Percentiles rank a stretch among this genome's conserved stretches.
Conservation (phyloP, 2,797 vertebrate genomes). For the Hyperoplus lanceolatus region DNA sequence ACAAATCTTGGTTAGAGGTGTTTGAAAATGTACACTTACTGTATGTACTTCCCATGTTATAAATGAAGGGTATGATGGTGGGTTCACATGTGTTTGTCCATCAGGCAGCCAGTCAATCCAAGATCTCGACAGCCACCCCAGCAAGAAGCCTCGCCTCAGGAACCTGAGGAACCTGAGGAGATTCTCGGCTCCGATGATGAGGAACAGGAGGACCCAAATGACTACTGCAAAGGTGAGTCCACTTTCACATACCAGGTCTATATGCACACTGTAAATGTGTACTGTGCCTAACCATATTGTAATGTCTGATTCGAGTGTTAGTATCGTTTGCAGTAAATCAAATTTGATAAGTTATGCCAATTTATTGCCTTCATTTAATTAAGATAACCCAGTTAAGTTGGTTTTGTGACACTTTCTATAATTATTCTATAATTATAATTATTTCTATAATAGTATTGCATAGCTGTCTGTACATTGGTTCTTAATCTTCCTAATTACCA, state of each 20-base stretch:
- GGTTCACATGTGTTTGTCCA: constrained; percentile 31
- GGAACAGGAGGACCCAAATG: constrained; percentile 97
- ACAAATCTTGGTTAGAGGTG: no score
- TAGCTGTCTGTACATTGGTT: not conserved
- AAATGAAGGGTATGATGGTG: no score
- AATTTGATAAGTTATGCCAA: not conserved
- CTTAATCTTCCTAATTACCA: not conserved
- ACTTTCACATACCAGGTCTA: not conserved
- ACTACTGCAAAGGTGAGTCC: constrained; percentile 95
- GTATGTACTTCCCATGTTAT: no score
- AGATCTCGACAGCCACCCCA: constrained; percentile 84
- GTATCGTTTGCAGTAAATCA: not conserved
- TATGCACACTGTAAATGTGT: not conserved
- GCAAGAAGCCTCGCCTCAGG: constrained; percentile 88
- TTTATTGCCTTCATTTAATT: not conserved
- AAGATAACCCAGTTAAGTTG: not conserved
- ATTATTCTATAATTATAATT: no score
- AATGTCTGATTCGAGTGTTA: not conserved
- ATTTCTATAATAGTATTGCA: not conserved
- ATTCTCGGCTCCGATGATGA: constrained; percentile 98
- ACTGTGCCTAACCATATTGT: not conserved
- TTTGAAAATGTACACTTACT: no score
- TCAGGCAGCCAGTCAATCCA: constrained; percentile 90
- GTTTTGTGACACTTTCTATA: constrained; percentile 4
- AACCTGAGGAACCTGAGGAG: constrained; percentile 89